Evolutionary conservation across 1,140 invertebrate species (phyloP), one percentile per base, ranked within the genome.

Genomic region (Hyphantria cunea): DNA sequence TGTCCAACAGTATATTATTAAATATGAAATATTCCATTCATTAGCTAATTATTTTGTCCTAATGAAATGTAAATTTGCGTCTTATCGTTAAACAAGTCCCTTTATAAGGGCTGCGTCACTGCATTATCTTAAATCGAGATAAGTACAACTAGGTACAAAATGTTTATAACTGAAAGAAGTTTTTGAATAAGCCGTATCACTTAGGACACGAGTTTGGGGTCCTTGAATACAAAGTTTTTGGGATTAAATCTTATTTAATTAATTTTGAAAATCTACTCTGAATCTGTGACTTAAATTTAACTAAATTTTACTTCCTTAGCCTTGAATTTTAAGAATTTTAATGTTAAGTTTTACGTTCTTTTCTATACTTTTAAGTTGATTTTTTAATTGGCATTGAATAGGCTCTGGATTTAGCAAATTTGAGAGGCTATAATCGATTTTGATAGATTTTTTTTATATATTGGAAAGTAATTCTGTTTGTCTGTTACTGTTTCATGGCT

Each of bases 91-190:
- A 14, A 54, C 12, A 54, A 44, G 25, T 7, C 9, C 17, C 41
- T 33, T 53, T 44, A 45, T 5, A 37, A 34, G 12, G 49, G 33
- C n/a, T 25, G 2, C 17, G 17, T 25, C 17, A 5, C 17, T 25
- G 17, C 1, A 25, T 25, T 25, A 25, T 25, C 17, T 33, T 12
- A 32, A 50, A 52, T 37, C 14, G 53, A 44, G 41, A 33, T 64
- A 54, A 41, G 56, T 32, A 12, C 6, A 11, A 41, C 31, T 51
- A 59, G 42, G 34, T 54, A 25, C 49, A 45, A 15, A 48, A 67
- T 52, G 32, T 25, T n/a, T 12, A 52, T 42, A 10, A 0, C n/a
- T 53, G 37, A 53, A 31, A 42, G 39, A 53, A 53, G 37, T 53
- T 53, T 13, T 44, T 13, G 41, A 9, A 13, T 44, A 44, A n/a